Percentiles rank a stretch among this genome's conserved stretches.
Conservation (phyloP, 1,140 invertebrate genomes). For the Venustaconcha ellipsiformis region DNA sequence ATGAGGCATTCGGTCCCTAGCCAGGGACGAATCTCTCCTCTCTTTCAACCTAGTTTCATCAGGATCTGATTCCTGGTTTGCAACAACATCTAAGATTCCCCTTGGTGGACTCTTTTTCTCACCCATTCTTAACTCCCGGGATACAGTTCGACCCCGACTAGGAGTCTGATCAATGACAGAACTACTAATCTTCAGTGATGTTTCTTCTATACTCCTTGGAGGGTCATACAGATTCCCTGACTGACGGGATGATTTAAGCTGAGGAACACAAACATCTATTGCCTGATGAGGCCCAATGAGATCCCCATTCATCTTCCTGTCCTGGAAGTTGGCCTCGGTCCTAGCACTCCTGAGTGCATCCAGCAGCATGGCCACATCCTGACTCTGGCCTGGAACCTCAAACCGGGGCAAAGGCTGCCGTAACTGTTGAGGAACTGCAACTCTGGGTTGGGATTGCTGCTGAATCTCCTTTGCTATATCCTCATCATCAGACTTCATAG, state of each 20-base stretch:
- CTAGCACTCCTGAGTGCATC: conserved; percentile 49
- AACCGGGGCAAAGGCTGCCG: conserved; percentile 35
- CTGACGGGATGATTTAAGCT: conserved; percentile 12
- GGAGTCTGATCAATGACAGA: too few relatives aligned
- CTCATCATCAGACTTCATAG: conserved; percentile 32
- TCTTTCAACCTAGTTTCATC: conserved; percentile 28
- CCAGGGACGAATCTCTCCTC: too few relatives aligned
- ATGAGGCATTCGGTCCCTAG: too few relatives aligned
- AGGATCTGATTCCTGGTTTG: conserved; percentile 15
- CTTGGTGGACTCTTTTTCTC: conserved; percentile 23
- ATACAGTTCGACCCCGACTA: conserved; percentile 7
- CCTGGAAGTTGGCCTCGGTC: conserved; percentile 45
- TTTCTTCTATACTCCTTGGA: too few relatives aligned
- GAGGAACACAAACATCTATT: conserved; percentile 27
- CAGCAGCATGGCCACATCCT: conserved; percentile 43
- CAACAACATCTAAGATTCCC: conserved; percentile 31
- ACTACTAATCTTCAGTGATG: too few relatives aligned
- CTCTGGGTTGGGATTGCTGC: background rate
- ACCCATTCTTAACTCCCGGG: conserved; percentile 15
- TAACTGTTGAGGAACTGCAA: conserved; percentile 8
- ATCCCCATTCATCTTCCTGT: conserved; percentile 30
- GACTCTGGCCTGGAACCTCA: conserved; percentile 42
- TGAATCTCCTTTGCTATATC: conserved; percentile 16
- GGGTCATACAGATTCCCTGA: too few relatives aligned
- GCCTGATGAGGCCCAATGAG: conserved; percentile 10